Conservation (phyloP, 2,113 vertebrate species). For the Agelaius tricolor region DNA sequence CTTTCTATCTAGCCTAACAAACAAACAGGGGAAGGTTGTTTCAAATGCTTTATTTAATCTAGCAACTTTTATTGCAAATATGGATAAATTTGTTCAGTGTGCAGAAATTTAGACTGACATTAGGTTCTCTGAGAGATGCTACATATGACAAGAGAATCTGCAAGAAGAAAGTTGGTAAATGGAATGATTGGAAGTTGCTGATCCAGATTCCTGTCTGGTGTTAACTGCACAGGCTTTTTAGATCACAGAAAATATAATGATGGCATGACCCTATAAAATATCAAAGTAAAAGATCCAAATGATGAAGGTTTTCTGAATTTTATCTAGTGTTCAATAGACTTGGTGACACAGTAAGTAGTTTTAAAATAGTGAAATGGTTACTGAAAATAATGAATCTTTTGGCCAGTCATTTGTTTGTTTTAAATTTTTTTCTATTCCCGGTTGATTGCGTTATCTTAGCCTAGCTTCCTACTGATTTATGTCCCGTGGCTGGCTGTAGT, state of each 20-base stretch:
- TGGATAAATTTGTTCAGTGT: not conserved
- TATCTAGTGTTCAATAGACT: not conserved
- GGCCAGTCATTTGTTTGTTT: not conserved
- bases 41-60: not conserved
- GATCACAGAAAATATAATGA: not conserved
- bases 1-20: not conserved
- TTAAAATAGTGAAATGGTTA: not conserved
- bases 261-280: not conserved
- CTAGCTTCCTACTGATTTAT: not conserved
- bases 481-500: not conserved
- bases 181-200: not conserved
- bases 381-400: not conserved
- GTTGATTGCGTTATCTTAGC: not conserved
- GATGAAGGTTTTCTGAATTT: not conserved
- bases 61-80: not conserved
- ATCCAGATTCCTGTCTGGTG: not conserved
- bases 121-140: not conserved
- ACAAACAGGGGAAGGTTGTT: not conserved
- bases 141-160: not conserved
- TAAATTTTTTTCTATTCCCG: not conserved
- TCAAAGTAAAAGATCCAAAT: not conserved
- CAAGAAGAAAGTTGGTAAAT: not conserved
- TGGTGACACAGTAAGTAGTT: not conserved
- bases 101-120: not conserved
- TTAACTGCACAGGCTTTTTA: not conserved